A percentile compares a stretch with the other conserved stretches of the same genome.
Evolutionary conservation across 2,888 invertebrate species (phyloP).

Genomic region (Mechanitis messenoides): DNA sequence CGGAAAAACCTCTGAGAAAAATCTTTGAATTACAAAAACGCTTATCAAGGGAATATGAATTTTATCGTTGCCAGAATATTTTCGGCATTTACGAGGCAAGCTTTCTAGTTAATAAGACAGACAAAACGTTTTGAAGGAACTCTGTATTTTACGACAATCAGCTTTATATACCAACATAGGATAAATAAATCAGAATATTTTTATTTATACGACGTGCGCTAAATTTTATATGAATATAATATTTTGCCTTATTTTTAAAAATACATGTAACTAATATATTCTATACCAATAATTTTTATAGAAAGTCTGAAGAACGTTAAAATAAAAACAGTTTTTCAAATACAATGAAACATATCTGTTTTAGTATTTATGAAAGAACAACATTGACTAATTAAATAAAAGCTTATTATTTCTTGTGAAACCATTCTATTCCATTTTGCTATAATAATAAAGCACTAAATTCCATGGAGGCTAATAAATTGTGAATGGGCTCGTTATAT

Average conservation of each 20-base stretch:
- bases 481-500: conserved; percentile 19
- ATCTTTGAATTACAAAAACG: conserved; percentile 22
- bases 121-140: conserved; percentile 34
- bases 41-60: conserved; percentile 29
- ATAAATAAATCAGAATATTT: background rate
- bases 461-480: conserved; percentile 21
- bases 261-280: no score
- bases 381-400: conserved; percentile 4
- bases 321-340: no score
- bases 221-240: background rate
- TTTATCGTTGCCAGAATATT: conserved; percentile 32
- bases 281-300: no score
- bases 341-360: background rate
- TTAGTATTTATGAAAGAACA: background rate
- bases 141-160: conserved; percentile 17
- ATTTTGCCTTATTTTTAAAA: background rate
- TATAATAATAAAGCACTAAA: conserved; percentile 23
- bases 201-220: conserved; percentile 3
- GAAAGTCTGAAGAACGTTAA: no score
- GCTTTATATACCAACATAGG: conserved; percentile 1
- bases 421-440: conserved; percentile 17
- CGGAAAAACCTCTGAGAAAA: conserved; percentile 14
- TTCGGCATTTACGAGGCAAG: conserved; percentile 36
- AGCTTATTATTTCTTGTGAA: conserved; percentile 8
- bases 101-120: conserved; percentile 52